phyloP scores from a whole-genome alignment of 2,888 invertebrate species.

The Harpalus rubripes region DNA sequence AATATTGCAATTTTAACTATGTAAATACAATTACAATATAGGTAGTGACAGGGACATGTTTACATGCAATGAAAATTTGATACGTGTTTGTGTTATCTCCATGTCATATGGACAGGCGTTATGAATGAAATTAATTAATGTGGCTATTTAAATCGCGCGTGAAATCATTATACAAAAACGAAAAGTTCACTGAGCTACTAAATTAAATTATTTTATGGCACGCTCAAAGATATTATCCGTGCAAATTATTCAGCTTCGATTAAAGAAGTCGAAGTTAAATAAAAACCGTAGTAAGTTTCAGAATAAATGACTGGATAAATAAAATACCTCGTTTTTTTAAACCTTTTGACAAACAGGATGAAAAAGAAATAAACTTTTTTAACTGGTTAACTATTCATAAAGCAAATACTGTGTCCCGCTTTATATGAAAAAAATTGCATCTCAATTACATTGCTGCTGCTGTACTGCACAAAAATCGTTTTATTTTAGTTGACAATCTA shows the following conservation, averaged over 20 bases:
- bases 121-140: slow-evolving; percentile 43
- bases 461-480: slow-evolving; percentile 25
- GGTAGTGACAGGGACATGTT: no score
- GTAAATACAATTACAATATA: no score
- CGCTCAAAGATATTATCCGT: slow-evolving; percentile 25
- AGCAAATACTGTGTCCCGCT: slow-evolving; percentile 23
- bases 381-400: slow-evolving; percentile 38
- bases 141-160: slow-evolving; percentile 20
- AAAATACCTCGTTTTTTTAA: slow-evolving; percentile 30
- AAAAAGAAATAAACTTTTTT: slow-evolving; percentile 30
- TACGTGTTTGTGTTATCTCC: slow-evolving; percentile 1
- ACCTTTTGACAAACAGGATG: slow-evolving; percentile 18
- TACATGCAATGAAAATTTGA: slow-evolving; percentile 1
- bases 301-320: neutral
- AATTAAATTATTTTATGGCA: slow-evolving; percentile 28
- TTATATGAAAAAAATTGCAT: slow-evolving; percentile 43
- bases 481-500: slow-evolving; percentile 52
- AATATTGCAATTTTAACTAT: no score
- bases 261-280: slow-evolving; percentile 19
- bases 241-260: slow-evolving; percentile 27
- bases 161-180: slow-evolving; percentile 3
- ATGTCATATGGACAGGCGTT: neutral
- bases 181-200: neutral
- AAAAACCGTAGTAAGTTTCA: slow-evolving; percentile 11
- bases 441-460: slow-evolving; percentile 39